These are phyloP conservation scores for Microctonus aethiopoides DNA, from an alignment of 2,888 invertebrate species.

Conservation along the genomic window DNA sequence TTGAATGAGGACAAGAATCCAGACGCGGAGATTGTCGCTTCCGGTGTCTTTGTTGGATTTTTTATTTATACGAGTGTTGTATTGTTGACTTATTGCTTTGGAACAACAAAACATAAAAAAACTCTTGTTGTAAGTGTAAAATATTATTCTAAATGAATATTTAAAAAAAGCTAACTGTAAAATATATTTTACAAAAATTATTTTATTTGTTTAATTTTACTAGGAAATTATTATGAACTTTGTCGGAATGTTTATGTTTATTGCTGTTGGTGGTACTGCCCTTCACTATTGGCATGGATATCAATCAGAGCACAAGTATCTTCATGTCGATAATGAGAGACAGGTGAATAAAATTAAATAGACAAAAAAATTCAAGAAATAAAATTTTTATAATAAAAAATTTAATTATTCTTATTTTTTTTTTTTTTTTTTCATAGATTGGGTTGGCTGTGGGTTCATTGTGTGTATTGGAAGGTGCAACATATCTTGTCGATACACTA, in stretches of 20 bases:
- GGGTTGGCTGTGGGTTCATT: slow-evolving; percentile 85
- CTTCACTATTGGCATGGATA: slow-evolving; percentile 92
- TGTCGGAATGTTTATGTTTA: slow-evolving; percentile 85
- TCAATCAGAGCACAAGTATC: slow-evolving; percentile 81
- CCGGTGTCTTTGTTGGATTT: slow-evolving; percentile 87
- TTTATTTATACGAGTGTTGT: slow-evolving; percentile 85
- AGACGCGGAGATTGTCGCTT: slow-evolving; percentile 88
- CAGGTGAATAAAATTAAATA: slow-evolving; percentile 68
- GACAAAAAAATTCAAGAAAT: not conserved
- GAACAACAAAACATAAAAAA: slow-evolving; percentile 82
- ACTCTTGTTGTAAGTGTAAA: slow-evolving; percentile 68
- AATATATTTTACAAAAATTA: not conserved
- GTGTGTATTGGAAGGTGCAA: slow-evolving; percentile 82
- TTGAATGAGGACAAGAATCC: slow-evolving; percentile 88
- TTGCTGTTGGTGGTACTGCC: slow-evolving; percentile 87
- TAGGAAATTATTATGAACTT: slow-evolving; percentile 92
- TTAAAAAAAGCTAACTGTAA: not conserved
- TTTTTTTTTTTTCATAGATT: slow-evolving; percentile 68
- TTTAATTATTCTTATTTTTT: not conserved
- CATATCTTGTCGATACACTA: slow-evolving; percentile 84
- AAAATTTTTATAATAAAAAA: not conserved
- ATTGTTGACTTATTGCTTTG: slow-evolving; percentile 80
- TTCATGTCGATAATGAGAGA: slow-evolving; percentile 79
- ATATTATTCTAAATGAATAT: not conserved
- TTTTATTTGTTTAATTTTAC: slow-evolving; percentile 55